Evolutionary conservation across 2,113 vertebrate genomes (phyloP), one percentile per base, ranked within the genome.

Genomic region (Canis aureus): DNA sequence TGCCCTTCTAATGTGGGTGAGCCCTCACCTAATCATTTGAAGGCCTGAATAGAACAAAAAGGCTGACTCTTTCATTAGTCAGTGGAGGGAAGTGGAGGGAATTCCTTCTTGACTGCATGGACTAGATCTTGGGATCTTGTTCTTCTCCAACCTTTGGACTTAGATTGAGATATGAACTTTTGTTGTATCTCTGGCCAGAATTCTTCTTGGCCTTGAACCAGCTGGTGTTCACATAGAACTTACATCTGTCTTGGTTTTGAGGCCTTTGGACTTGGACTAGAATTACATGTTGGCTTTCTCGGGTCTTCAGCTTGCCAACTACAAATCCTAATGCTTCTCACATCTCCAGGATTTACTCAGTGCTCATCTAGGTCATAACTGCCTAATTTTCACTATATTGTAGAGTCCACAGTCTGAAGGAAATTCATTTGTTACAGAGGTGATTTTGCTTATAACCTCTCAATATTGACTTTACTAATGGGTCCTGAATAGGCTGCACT

Each of bases 321-420:
- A 3, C 8, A 62, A 7, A 15, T 62, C 25, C 10, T 62, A 17
- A 59, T 23, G 38, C 2, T 69, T 69, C 32, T 69, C 2, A n/a
- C 3, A 3, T n/a, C 29, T 69, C 66, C 32, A n/a, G 32, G 15
- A 69, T 1, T 43, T 43, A 43, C 13, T 38, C 19, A 4, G 8
- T 88, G 59, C 8, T n/a, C 32, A 43, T 80, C 8, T 86, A 66
- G 19, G 11, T 32, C 17, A 67, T 67, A 51, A 32, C 11, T 91
- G 3, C 11, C 12, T 22, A n/a, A 35, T 43, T 23, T 3, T 79
- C 13, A n/a, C 2, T 17, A 1, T 43, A 20, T 62, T 69, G 11
- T 78, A 0, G 8, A 90, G 3, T 49, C 49, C 1, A 29, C 2
- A 60, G 1, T 49, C 0, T 25, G 8, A 1, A 80, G 32, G 7